Evolutionary conservation across 2,113 vertebrate species (phyloP).

Genomic region (Eupsittula cactorum): DNA sequence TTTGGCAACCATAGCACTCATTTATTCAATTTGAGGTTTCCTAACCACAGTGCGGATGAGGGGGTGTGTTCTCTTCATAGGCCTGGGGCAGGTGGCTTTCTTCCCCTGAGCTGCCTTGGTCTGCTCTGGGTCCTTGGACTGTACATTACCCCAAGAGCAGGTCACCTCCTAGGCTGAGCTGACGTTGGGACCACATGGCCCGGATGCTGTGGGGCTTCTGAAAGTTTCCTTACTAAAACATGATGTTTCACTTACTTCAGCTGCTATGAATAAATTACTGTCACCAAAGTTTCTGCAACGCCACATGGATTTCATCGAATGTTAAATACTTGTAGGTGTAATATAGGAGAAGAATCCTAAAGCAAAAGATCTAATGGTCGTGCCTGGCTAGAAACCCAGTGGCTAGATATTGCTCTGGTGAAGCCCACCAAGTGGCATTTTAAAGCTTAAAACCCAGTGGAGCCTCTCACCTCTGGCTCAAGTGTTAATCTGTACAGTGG

Average conservation of each 20-base stretch:
- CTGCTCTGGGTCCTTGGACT: neutral
- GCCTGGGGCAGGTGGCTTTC: neutral
- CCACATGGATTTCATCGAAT: neutral
- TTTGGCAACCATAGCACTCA: neutral
- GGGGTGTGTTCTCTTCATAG: neutral
- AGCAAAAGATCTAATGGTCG: neutral
- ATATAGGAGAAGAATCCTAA: neutral
- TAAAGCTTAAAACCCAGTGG: neutral
- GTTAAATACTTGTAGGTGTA: neutral
- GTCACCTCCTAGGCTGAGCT: neutral
- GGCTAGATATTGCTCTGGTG: neutral
- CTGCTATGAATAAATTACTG: neutral
- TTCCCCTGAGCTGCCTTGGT: neutral
- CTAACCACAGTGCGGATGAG: neutral
- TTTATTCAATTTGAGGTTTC: neutral
- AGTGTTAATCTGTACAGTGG: rapidly evolving
- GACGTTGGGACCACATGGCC: neutral
- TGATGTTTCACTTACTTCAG: neutral
- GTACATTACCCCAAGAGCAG: neutral
- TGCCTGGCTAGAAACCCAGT: neutral
- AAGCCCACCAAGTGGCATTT: rapidly evolving
- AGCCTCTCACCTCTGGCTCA: neutral
- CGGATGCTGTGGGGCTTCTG: neutral
- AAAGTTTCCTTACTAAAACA: neutral
- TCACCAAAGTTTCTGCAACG: neutral